These are phyloP conservation scores for Sinocyclocheilus grahami DNA, from an alignment of 2,113 vertebrate genomes.

Conservation along the genomic window DNA sequence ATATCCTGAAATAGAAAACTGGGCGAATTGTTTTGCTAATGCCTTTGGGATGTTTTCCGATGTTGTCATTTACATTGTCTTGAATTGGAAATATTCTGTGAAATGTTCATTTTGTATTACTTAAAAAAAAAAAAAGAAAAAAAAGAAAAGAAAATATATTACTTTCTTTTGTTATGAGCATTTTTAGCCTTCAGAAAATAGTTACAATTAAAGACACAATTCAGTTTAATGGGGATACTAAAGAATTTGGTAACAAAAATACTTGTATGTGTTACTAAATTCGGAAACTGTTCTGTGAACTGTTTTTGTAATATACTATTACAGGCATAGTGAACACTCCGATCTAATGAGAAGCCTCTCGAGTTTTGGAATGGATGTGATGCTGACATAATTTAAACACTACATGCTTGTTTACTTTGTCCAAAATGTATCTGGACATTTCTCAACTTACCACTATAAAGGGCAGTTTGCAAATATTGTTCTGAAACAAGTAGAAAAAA, in stretches of 20 bases:
- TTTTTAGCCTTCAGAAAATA: background rate
- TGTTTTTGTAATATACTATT: background rate
- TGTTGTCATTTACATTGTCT: background rate
- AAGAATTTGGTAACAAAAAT: background rate
- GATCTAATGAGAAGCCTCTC: constrained; percentile 1
- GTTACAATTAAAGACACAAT: background rate
- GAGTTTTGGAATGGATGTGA: constrained; percentile 15
- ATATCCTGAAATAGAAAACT: background rate
- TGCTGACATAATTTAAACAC: constrained; percentile 46
- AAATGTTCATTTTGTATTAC: background rate
- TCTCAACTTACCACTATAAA: constrained; percentile 44
- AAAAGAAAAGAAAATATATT: too few species aligned
- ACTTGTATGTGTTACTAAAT: background rate
- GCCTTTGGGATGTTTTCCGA: background rate
- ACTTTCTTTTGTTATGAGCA: background rate
- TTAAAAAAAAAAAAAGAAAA: too few species aligned
- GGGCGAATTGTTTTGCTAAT: background rate
- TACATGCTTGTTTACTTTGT: constrained; percentile 43
- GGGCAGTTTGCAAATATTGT: constrained; percentile 32
- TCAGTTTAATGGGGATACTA: background rate
- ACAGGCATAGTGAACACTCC: background rate
- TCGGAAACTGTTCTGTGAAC: background rate
- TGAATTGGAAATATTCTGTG: too few species aligned
- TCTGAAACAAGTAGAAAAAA: background rate
- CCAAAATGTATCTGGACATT: constrained; percentile 40